Conservation (phyloP, 2,888 invertebrate genomes). For the Sesia apiformis region DNA sequence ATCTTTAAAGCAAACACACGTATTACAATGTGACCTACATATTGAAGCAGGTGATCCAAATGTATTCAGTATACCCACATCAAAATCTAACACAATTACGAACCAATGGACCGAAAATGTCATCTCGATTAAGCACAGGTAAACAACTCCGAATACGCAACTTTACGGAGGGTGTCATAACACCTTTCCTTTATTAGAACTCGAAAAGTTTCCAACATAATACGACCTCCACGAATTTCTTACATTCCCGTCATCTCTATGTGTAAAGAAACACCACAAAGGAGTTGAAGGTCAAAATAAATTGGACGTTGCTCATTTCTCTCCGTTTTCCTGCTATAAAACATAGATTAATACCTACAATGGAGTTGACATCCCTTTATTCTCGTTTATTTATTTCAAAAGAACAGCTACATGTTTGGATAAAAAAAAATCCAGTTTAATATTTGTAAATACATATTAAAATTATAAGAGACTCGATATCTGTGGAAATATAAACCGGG, state of each 20-base stretch:
- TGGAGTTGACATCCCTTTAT: neutral
- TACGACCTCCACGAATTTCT: neutral
- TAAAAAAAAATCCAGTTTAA: neutral
- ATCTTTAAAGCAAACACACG: too few relatives aligned
- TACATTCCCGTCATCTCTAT: neutral
- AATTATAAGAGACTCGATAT: too few relatives aligned
- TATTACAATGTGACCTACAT: conserved; percentile 1
- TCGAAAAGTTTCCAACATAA: neutral
- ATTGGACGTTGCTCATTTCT: neutral
- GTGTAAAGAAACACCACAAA: neutral
- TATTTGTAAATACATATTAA: too few relatives aligned
- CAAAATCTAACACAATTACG: conserved; percentile 8
- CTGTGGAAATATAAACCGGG: too few relatives aligned
- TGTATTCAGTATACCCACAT: conserved; percentile 13
- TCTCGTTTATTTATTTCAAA: neutral
- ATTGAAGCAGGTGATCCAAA: conserved; percentile 8
- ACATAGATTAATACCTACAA: neutral
- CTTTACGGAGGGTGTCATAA: conserved; percentile 9
- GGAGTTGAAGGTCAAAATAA: neutral
- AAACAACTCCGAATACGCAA: conserved; percentile 21
- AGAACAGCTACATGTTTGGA: neutral
- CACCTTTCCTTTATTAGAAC: conserved; percentile 8
- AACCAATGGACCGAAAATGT: conserved; percentile 23
- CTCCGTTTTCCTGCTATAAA: neutral
- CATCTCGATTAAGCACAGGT: conserved; percentile 24